Conservation (phyloP, 2,797 vertebrate genomes). For the Pyrocephalus nanus region DNA sequence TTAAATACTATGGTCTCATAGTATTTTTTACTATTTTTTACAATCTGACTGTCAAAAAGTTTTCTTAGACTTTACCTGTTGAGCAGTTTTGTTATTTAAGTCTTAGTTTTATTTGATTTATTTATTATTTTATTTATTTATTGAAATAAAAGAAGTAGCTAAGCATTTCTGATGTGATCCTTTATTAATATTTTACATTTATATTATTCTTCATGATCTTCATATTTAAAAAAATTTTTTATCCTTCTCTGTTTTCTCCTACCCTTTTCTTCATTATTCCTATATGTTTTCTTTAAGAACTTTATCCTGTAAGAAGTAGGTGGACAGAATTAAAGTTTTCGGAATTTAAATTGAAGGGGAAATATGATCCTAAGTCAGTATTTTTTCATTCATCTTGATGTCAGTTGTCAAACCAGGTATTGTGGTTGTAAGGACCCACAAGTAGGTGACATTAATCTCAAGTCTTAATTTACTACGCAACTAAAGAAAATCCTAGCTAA, state of each 20-base stretch:
- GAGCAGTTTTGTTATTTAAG: background rate
- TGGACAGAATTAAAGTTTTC: background rate
- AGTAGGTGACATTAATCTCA: background rate
- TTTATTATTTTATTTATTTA: background rate
- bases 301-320: background rate
- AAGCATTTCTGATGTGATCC: background rate
- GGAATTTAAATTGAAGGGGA: background rate
- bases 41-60: too few relatives aligned
- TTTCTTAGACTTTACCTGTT: background rate
- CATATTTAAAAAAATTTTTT: background rate
- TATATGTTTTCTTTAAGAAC: background rate
- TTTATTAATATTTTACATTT: background rate
- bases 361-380: background rate
- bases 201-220: background rate
- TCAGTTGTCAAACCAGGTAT: background rate
- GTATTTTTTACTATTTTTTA: background rate
- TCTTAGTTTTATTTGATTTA: background rate
- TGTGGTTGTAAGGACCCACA: background rate
- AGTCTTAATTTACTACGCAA: background rate
- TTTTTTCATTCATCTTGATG: background rate
- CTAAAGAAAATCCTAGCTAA: background rate
- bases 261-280: background rate
- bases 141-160: background rate
- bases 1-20: background rate
- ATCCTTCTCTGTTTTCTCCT: background rate